Conservation (phyloP, 2,113 vertebrate species). For the Platichthys flesus region DNA sequence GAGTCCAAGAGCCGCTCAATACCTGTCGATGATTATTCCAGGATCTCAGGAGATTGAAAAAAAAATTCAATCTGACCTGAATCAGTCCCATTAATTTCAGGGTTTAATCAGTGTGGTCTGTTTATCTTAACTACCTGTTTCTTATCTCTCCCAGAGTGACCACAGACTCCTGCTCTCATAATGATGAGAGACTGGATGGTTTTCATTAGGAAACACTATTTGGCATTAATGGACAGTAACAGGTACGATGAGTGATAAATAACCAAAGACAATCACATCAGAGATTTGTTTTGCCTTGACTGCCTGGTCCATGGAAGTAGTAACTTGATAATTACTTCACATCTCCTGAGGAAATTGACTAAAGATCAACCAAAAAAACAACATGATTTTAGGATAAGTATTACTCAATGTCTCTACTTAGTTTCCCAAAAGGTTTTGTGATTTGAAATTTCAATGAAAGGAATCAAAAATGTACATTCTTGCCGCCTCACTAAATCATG, state of each 20-base stretch:
- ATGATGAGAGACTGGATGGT: neutral
- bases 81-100: slow-evolving; percentile 2
- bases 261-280: neutral
- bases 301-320: no score
- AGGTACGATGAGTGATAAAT: neutral
- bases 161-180: neutral
- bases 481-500: no score
- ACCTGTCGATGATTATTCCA: slow-evolving; percentile 17
- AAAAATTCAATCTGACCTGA: slow-evolving; percentile 16
- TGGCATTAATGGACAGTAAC: neutral
- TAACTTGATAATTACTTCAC: no score
- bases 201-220: neutral
- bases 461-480: no score
- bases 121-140: slow-evolving; percentile 13
- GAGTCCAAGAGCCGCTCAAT: neutral
- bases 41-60: slow-evolving; percentile 1
- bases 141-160: slow-evolving; percentile 19
- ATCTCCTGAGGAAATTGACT: no score
- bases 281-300: neutral
- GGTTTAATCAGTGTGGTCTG: slow-evolving; percentile 9
- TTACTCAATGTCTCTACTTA: neutral
- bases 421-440: neutral
- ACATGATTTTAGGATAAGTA: no score
- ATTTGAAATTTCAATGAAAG: neutral
- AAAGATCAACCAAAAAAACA: no score